phyloP scores from a whole-genome alignment of 2,797 vertebrate species.

The Xiphorhynchus erythropygius region DNA sequence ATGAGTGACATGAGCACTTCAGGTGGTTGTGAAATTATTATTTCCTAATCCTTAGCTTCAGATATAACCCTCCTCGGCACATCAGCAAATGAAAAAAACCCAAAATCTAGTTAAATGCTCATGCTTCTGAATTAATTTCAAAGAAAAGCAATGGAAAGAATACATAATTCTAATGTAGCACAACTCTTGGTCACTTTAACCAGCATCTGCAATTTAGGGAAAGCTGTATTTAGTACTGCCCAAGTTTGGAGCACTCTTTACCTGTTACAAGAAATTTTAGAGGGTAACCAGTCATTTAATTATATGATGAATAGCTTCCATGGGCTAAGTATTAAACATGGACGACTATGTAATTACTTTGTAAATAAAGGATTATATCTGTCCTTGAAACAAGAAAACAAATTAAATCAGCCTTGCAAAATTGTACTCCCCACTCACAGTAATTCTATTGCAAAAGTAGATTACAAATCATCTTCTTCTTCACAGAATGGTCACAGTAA shows the following conservation, averaged over 20 bases:
- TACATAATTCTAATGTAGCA: not conserved
- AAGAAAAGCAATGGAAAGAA: not conserved
- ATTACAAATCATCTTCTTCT: not conserved
- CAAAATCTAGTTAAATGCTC: not conserved
- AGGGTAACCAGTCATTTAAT: not conserved
- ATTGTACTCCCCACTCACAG: not conserved
- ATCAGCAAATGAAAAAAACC: not conserved
- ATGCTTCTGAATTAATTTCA: not conserved
- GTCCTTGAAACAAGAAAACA: constrained; percentile 51
- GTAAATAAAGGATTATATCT: constrained; percentile 50
- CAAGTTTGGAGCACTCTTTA: not conserved
- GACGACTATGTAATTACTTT: constrained; percentile 37
- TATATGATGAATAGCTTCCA: constrained; percentile 11
- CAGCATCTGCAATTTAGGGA: not conserved
- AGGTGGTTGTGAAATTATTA: not conserved
- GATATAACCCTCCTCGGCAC: not conserved
- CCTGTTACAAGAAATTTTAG: not conserved
- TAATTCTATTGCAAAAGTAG: constrained; percentile 12
- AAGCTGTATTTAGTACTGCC: not conserved
- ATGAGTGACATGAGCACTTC: not conserved
- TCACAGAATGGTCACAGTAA: not conserved
- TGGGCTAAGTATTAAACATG: not conserved
- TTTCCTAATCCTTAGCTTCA: not conserved
- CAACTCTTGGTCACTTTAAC: not conserved
- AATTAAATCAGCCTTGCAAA: constrained; percentile 31